Evolutionary conservation across 2,888 invertebrate genomes (phyloP), one percentile per base, ranked within the genome.

Genomic region (Papilio demoleus): DNA sequence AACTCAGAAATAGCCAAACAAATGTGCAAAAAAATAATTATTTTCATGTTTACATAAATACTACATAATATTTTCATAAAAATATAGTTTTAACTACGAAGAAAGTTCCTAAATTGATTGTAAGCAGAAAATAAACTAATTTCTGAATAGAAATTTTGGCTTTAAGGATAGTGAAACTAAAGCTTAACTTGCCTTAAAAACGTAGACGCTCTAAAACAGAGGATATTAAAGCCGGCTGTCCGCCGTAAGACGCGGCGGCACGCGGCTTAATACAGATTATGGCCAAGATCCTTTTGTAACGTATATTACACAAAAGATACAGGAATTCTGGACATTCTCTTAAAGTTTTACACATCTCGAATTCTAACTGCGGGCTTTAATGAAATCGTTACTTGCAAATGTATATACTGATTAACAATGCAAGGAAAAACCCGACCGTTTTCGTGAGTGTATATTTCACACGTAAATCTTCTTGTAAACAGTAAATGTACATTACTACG

Each of bases 201-300:
- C 53, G 27, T 8, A 53, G 53, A 53, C 53, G 53, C 27, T 53
- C 53, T 53, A n/a, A 24, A 53, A 53, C 53, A 53, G n/a, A 5
- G 53, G 27, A 62, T 45, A 27, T 45, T 62, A 62, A 60, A 62
- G 61, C 45, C 31, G 31, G 14, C 27, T 31, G 61, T 31, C 61
- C 31, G 40, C 1, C 24, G 42, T 62, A 45, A 62, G 61, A 62
- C 61, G 42, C 42, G 17, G 61, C 31, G 61, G 45, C 61, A 62
- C 42, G 45, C 19, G 45, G 45, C 61, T 42, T 45, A 19, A 62
- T 42, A 42, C 61, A 62, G 61, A 62, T 62, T 62, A 62, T 27
- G n/a, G 53, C 53, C 53, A 53, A 53, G 53, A 40, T 40, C 40
- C 40, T 60, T 60, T 60, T 60, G 60, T 60, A n/a, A 62, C 42